Base-by-base conservation (phyloP, 2,888 invertebrate genomes). In the Dasysyrphus albostriatus region DNA sequence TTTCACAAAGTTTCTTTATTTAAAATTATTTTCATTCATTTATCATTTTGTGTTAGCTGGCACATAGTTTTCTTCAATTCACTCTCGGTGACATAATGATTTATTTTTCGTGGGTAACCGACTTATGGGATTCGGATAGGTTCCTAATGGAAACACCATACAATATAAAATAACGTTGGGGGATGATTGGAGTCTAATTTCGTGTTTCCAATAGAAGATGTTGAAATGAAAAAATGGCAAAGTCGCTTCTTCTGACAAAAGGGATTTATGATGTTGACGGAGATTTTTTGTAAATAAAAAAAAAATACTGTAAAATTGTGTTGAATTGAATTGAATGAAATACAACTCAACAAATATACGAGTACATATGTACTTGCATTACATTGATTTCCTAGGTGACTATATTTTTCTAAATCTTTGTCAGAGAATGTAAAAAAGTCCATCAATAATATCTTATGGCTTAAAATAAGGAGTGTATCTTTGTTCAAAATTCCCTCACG, bases 71-170 rank as follows among this genome's bases (percentile, higher is more conserved):
- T 74, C 69, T 61, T 69, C 69, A 39, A 79, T 74, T 69, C 78
- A 78, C 58, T 74, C 74, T 83, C 44, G 77, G 58, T 83, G 83
- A 83, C 79, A 78, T 74, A 58, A 83, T 83, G 83, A 83, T 83
- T 79, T 83, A 83, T 78, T 63, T 83, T 78, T 63, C 67, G 59
- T 78, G 77, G 77, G 65, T 49, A 49, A 67, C 65, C 65, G 16
- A 34, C 65, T 77, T 77, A 34, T 76, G 56, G 69, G 65, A 49
- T 34, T 70, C 49, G 70, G 65, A 34, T 49, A 34, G 29, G 19
- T 67, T 67, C 14, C 49, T 42, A 29, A 47, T 29, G 37, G 34
- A 47, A 77, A 77, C 56, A 67, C 49, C 24, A 61, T 4, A 39
- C 39, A 39, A 61, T 39, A 16, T 61, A 14, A 61, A 61, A 34